phyloP scores from a whole-genome alignment of 2,888 invertebrate genomes.

The Melanotus villosus region DNA sequence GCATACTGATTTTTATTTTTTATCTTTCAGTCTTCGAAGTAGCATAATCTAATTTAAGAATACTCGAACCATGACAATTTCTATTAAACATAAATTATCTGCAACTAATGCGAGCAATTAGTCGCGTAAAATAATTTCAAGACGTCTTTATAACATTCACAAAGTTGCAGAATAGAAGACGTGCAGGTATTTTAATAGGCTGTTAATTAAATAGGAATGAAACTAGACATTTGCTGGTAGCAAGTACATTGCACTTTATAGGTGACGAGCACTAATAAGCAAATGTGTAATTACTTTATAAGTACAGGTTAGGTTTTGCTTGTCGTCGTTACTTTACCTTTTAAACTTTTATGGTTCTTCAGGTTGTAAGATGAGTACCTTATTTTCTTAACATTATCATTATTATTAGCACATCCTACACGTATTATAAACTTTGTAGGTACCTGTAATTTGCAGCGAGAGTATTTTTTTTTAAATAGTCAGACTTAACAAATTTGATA shows the following conservation, averaged over 20 bases:
- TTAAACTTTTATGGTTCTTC: conserved; percentile 24
- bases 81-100: neutral
- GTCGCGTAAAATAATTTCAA: conserved; percentile 11
- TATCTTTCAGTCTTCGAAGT: too few species aligned
- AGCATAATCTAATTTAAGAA: too few species aligned
- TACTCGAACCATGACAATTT: too few species aligned
- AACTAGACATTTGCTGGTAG: conserved; percentile 38
- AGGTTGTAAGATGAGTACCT: conserved; percentile 22
- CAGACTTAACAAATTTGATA: neutral
- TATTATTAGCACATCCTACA: conserved; percentile 30
- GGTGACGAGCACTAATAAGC: conserved; percentile 28
- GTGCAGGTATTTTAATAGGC: conserved; percentile 38
- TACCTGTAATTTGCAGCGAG: too few species aligned
- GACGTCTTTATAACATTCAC: conserved; percentile 17
- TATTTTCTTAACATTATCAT: conserved; percentile 12
- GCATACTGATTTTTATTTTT: too few species aligned
- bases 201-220: conserved; percentile 37
- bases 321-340: conserved; percentile 20
- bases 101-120: conserved; percentile 2
- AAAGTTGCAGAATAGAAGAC: conserved; percentile 31
- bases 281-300: conserved; percentile 38
- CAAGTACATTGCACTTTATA: conserved; percentile 42
- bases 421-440: conserved; percentile 8
- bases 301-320: conserved; percentile 21
- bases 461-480: too few species aligned